Evolutionary conservation across 2,113 vertebrate species (phyloP), one percentile per base, ranked within the genome.

Genomic region (Spilogale gracilis): DNA sequence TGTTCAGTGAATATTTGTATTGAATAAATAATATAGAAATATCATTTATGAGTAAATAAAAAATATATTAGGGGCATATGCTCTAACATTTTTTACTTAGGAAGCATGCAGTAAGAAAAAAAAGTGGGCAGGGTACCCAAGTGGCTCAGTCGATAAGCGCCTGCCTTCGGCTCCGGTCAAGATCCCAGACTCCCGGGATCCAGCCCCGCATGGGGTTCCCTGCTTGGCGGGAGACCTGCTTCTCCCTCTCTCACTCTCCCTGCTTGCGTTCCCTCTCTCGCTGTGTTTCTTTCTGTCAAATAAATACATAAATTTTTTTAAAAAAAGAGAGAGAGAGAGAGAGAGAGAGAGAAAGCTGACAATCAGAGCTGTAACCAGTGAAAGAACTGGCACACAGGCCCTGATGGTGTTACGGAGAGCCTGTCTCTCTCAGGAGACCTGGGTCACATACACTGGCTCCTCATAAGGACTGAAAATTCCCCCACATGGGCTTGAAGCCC

Each of bases 381-480:
- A 94, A 63, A 30, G 25, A 65, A 89, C 27, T 14, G 73, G 71
- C 32, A 87, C 20, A 43, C 13, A 50, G 25, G 61, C 43, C 65
- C 6, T 23, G 21, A 76, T 0, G 52, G 50, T 45, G 17, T 61
- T 69, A 80, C 30, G 21, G 27, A n/a, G 3, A 79, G 17, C 1
- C 23, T 52, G 30, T 16, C 13, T 23, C 81, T 73, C 69, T 85
- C 79, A 25, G 30, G 43, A 58, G 25, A 60, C 48, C 67, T 1
- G 74, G 52, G 54, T 60, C 38, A 32, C 23, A 38, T 48, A 32
- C 58, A 88, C 54, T 21, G 56, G 63, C 38, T 95, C 58, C 32
- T 80, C 7, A 38, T n/a, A 43, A 50, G 17, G 80, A 95, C 45
- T 25, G 65, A 97, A 94, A 81, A 86, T 27, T 69, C 25, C 74